phyloP scores from a whole-genome alignment of 1,140 invertebrate genomes.

The Sycobia sp. region DNA sequence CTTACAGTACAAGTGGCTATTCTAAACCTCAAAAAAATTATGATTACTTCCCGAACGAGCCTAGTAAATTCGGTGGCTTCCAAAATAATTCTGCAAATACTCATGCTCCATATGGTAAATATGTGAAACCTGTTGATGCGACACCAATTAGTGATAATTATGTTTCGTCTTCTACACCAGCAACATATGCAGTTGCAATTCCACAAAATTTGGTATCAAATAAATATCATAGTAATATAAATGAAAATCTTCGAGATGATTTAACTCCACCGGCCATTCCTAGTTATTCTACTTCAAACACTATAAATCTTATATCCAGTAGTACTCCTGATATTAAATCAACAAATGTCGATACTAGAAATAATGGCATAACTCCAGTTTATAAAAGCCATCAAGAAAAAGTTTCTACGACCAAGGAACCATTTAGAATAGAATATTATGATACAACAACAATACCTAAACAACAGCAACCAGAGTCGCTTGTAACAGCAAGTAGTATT shows the following conservation, averaged over 20 bases:
- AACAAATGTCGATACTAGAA: neutral
- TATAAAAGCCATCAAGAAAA: constrained; percentile 29
- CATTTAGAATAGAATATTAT: constrained; percentile 49
- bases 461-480: constrained; percentile 46
- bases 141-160: constrained; percentile 59
- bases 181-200: constrained; percentile 38
- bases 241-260: constrained; percentile 41
- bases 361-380: constrained; percentile 16
- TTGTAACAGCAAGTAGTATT: constrained; percentile 47
- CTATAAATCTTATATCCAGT: constrained; percentile 32
- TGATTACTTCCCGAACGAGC: constrained; percentile 57
- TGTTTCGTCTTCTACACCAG: constrained; percentile 50
- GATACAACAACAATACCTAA: constrained; percentile 40
- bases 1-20: constrained; percentile 28
- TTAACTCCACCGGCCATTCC: constrained; percentile 43
- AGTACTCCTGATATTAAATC: neutral
- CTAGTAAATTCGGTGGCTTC: constrained; percentile 59
- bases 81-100: constrained; percentile 60
- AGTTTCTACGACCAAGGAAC: constrained; percentile 38
- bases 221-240: constrained; percentile 33
- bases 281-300: constrained; percentile 30
- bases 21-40: constrained; percentile 41
- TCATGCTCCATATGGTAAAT: constrained; percentile 54
- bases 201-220: constrained; percentile 18
- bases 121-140: constrained; percentile 49